These are phyloP conservation scores for Mormyrus proboscirostris DNA, from an alignment of 2,797 vertebrate genomes.

Conservation along the genomic window DNA sequence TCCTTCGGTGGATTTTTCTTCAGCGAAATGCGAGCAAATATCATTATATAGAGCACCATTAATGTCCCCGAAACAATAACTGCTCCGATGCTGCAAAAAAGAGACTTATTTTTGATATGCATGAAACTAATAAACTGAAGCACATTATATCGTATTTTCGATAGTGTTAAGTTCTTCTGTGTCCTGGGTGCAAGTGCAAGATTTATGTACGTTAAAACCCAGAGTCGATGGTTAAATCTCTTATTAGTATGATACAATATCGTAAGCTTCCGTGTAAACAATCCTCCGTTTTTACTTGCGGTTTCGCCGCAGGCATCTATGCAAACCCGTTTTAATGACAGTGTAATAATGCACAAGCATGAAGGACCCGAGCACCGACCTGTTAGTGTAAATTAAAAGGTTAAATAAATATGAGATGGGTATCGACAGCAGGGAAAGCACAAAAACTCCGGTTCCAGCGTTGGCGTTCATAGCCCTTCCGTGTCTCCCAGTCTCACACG, in stretches of 20 bases:
- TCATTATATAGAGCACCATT: slow-evolving; percentile 62
- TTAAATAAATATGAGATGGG: slow-evolving; percentile 79
- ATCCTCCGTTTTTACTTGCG: background rate
- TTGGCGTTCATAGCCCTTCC: slow-evolving; percentile 68
- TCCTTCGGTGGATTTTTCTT: slow-evolving; percentile 76
- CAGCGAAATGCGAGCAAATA: slow-evolving; percentile 64
- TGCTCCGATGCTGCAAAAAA: slow-evolving; percentile 65
- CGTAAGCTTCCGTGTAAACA: background rate
- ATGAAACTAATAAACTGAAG: background rate
- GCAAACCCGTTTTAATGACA: background rate
- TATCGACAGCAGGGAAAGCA: slow-evolving; percentile 79
- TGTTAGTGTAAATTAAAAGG: slow-evolving; percentile 61
- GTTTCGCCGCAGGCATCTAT: slow-evolving; percentile 1
- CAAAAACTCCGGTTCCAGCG: slow-evolving; percentile 81
- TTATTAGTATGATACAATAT: background rate
- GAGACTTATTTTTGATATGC: background rate
- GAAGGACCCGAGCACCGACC: slow-evolving; percentile 57
- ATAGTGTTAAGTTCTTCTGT: background rate
- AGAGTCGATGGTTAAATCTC: background rate
- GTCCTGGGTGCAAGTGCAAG: background rate
- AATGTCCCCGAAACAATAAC: slow-evolving; percentile 64
- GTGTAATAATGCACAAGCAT: background rate
- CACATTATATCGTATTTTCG: background rate
- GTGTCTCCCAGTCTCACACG: background rate
- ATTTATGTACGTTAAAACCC: background rate